A percentile compares a stretch with the other conserved stretches of the same genome.
These are phyloP conservation scores for Procambarus virginalis DNA, from an alignment of 1,140 invertebrate species.

Conservation along the genomic window DNA sequence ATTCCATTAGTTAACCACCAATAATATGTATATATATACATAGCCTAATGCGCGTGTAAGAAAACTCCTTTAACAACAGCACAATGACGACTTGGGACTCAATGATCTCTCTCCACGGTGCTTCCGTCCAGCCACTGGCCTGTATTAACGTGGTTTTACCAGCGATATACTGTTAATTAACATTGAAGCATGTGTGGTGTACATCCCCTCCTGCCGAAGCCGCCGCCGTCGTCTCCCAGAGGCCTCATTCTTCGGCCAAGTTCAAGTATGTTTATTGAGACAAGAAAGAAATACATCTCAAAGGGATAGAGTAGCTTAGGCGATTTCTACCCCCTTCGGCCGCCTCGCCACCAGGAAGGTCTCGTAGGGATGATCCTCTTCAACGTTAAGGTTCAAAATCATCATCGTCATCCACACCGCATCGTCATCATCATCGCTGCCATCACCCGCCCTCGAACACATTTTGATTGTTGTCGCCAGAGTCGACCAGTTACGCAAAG, in stretches of 20 bases:
- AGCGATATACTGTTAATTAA: neutral
- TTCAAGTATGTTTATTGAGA: no score
- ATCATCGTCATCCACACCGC: neutral
- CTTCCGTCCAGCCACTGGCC: no score
- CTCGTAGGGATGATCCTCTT: neutral
- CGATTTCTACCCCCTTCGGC: no score
- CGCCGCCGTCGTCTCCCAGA: neutral
- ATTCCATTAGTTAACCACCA: neutral
- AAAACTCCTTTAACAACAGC: no score
- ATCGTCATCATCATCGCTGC: neutral
- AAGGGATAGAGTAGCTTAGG: no score
- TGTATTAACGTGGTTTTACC: neutral
- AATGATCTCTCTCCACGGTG: no score
- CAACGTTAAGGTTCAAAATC: neutral
- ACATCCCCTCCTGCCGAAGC: neutral
- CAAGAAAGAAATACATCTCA: no score
- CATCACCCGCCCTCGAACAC: no score
- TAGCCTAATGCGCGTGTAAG: no score
- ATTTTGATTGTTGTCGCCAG: no score
- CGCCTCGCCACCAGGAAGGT: neutral
- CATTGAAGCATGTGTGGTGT: neutral
- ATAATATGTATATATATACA: neutral
- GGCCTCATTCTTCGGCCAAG: no score
- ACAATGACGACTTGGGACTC: no score
- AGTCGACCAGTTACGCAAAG: neutral